Conservation (phyloP, 1,140 invertebrate species). For the Leptinotarsa texana region DNA sequence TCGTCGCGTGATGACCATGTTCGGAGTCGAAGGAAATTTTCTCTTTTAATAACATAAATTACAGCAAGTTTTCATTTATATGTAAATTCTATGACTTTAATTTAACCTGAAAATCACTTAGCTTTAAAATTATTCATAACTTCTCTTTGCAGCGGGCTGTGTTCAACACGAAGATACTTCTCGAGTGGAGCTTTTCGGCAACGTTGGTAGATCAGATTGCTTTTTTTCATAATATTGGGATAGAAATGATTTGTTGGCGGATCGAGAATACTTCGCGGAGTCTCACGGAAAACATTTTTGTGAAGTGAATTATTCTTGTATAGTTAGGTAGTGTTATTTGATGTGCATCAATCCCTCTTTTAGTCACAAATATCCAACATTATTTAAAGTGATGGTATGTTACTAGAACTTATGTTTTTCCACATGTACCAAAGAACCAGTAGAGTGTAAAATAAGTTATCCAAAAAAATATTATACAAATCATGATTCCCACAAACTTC, state of each 20-base stretch:
- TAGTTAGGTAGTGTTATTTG: too few relatives aligned
- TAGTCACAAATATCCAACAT: too few relatives aligned
- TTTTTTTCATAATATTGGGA: neutral
- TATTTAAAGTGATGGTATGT: too few relatives aligned
- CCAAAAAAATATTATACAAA: too few relatives aligned
- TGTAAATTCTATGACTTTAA: conserved; percentile 37
- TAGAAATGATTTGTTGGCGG: neutral
- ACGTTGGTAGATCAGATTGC: neutral
- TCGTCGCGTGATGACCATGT: conserved; percentile 25
- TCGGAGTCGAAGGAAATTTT: conserved; percentile 20
- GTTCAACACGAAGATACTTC: conserved; percentile 7
- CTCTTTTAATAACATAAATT: conserved; percentile 28
- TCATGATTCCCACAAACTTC: too few relatives aligned
- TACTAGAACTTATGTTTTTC: too few relatives aligned
- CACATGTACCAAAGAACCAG: too few relatives aligned
- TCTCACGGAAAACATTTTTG: too few relatives aligned
- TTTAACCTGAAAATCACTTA: conserved; percentile 37
- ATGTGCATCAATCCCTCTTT: too few relatives aligned
- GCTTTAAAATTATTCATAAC: conserved; percentile 33
- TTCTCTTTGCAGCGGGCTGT: conserved; percentile 24
- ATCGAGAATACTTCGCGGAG: neutral
- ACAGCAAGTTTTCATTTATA: conserved; percentile 39
- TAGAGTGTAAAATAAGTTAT: too few relatives aligned
- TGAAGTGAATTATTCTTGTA: too few relatives aligned
- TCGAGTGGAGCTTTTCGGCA: neutral